Conservation (phyloP, 1,140 invertebrate species). For the Pogonomyrmex barbatus region DNA sequence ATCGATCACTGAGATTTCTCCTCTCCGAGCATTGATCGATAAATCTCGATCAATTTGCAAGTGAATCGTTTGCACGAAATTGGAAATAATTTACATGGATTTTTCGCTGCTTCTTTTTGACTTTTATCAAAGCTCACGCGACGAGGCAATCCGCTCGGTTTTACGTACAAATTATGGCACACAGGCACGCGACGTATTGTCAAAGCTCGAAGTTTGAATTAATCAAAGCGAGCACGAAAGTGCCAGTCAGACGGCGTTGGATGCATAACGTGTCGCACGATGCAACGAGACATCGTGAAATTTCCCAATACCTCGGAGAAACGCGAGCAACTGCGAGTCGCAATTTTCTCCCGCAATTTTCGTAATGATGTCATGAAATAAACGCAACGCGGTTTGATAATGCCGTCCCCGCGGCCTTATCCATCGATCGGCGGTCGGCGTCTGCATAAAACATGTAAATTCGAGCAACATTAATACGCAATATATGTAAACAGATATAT, state of each 20-base stretch:
- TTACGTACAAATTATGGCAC: neutral
- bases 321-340: neutral
- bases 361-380: conserved; percentile 21
- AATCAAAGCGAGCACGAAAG: conserved; percentile 43
- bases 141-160: neutral
- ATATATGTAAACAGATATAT: neutral
- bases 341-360: conserved; percentile 26
- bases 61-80: neutral
- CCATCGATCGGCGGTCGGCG: conserved; percentile 25
- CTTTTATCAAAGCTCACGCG: neutral
- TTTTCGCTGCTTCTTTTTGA: neutral
- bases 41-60: neutral
- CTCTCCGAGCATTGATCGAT: neutral
- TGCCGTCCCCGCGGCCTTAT: neutral
- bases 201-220: conserved; percentile 20
- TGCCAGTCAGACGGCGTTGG: neutral
- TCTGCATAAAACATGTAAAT: neutral
- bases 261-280: neutral
- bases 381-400: conserved; percentile 22
- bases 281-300: conserved; percentile 22
- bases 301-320: neutral
- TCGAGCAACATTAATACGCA: conserved; percentile 3
- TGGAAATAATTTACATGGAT: neutral
- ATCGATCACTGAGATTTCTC: conserved; percentile 20
- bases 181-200: conserved; percentile 23